phyloP scores from a whole-genome alignment of 1,140 invertebrate species.

The Stegodyphus dumicola region DNA sequence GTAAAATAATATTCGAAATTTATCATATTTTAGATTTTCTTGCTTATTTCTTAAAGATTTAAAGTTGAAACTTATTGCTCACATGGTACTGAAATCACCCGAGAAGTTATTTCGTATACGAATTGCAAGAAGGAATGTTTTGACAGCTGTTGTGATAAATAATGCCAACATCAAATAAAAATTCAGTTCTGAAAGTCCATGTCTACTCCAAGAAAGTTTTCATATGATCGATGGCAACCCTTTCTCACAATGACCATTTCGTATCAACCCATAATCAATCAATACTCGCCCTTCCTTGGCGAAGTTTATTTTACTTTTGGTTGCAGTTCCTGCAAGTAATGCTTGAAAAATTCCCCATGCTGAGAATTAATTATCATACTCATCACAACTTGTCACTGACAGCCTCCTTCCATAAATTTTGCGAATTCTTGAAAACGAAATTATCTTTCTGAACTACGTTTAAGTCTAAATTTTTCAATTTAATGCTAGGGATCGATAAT shows the following conservation, averaged over 20 bases:
- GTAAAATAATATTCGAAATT: too few species aligned
- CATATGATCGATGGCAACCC: conserved; percentile 37
- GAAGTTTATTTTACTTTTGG: background rate
- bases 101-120: conserved; percentile 25
- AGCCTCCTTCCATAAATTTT: background rate
- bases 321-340: background rate
- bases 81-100: too few species aligned
- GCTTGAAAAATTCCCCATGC: background rate
- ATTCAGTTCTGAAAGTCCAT: conserved; percentile 43
- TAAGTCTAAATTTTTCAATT: too few species aligned
- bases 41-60: too few species aligned
- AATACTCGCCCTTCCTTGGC: conserved; percentile 8
- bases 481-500: too few species aligned
- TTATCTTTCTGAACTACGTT: too few species aligned
- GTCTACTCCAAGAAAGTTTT: conserved; percentile 35
- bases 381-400: conserved; percentile 8
- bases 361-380: conserved; percentile 8
- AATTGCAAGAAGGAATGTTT: conserved; percentile 20
- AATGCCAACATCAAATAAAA: conserved; percentile 52
- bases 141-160: conserved; percentile 40
- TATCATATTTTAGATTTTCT: too few species aligned
- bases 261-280: conserved; percentile 35
- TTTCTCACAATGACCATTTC: conserved; percentile 50
- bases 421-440: too few species aligned
- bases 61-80: background rate